Base-by-base conservation (phyloP, 2,888 invertebrate species). In the Microctonus aethiopoides region DNA sequence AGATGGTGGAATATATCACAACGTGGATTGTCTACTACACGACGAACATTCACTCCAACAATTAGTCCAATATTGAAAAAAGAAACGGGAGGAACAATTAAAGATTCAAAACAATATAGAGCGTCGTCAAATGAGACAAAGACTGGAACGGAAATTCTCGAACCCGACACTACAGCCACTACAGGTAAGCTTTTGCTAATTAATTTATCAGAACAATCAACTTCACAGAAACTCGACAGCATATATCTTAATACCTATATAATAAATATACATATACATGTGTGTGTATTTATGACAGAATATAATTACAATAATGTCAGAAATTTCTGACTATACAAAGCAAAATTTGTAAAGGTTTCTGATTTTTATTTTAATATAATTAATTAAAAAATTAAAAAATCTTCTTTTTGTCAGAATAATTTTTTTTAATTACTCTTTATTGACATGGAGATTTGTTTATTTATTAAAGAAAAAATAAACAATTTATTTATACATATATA, bases 1-100 rank as follows among this genome's bases (percentile, higher is more conserved):
- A 88, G 90, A 77, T 90, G 90, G 89, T 89, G 90, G 86, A 81
- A 79, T 70, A 83, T 83, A 71, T 83, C 83, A 7, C 83, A 81
- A 66, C 80, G 83, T 69, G 79, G 81, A 67, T 61, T 86, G 5
- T 83, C 83, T 29, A 78, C 82, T 54, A 76, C 80, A 22, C 75
- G 78, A 13, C 73, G 75, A 54, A 74, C 77, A 2, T 86, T 84
- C 52, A 74, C 79, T 56, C 84, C 85, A 36, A 81, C 74, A 24
- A 73, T 86, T 22, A 83, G 81, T 71, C 79, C 82, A 13, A 79
- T 83, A 41, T 71, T 84, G 34, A 77, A 77, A 63, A 84, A 80
- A 70, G 80, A 83, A 20, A 73, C 70, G 0, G 70, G 63, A 24
- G 72, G 79, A 1, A 74, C n/a, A n/a, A n/a, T 77, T 59, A 77